Conservation (phyloP, 92 coral and sea anemone species). For the Scolanthus callimorphus region DNA sequence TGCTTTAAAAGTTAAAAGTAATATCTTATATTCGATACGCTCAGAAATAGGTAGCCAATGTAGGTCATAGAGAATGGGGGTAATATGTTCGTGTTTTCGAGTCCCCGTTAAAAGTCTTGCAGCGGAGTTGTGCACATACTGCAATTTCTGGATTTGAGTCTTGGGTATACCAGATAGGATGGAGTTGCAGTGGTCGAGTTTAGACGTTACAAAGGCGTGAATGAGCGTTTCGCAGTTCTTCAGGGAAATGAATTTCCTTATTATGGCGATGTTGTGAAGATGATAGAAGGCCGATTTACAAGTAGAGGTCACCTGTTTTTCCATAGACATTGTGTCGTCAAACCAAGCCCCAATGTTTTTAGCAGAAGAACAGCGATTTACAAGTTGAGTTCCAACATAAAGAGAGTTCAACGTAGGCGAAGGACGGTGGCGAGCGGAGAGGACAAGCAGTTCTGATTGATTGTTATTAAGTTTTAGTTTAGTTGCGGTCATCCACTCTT, state of each 20-base stretch:
- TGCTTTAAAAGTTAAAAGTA: slow-evolving; percentile 20
- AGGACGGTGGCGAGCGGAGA: slow-evolving; percentile 18
- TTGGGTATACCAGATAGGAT: slow-evolving; percentile 6
- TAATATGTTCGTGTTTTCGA: slow-evolving; percentile 25
- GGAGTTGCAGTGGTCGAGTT: slow-evolving; percentile 5
- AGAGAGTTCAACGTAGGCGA: slow-evolving; percentile 8
- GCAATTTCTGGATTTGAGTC: slow-evolving; percentile 21
- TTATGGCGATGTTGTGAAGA: background rate
- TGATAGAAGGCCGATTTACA: slow-evolving; percentile 20
- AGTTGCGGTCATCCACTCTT: too few species aligned
- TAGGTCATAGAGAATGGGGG: slow-evolving; percentile 15
- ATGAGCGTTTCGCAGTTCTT: background rate
- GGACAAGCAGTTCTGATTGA: too few species aligned
- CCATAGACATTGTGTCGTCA: slow-evolving; percentile 8
- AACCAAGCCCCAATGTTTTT: slow-evolving; percentile 29
- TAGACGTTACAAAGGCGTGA: slow-evolving; percentile 3
- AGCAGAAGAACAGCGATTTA: background rate
- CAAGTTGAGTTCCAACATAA: too few species aligned
- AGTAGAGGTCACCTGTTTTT: too few species aligned
- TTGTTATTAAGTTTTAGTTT: too few species aligned
- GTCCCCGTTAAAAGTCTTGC: slow-evolving; percentile 34
- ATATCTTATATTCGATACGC: slow-evolving; percentile 16
- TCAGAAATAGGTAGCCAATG: slow-evolving; percentile 23
- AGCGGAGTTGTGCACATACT: slow-evolving; percentile 17
- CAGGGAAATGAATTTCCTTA: background rate